These are phyloP conservation scores for Myzus persicae DNA, from an alignment of 1,140 invertebrate genomes.

Conservation along the genomic window DNA sequence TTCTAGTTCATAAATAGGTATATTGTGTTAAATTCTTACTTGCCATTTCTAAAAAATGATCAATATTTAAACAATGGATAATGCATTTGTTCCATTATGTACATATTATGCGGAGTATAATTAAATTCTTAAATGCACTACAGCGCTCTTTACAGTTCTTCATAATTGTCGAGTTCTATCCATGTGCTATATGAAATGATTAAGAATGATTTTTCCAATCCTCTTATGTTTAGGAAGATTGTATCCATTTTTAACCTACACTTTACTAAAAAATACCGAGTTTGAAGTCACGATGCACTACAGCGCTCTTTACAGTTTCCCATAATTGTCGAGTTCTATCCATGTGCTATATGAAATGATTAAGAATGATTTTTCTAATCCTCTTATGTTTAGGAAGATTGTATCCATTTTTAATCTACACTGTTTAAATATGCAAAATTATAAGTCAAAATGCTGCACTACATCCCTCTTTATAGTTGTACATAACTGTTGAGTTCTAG, in stretches of 20 bases:
- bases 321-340: constrained; percentile 39
- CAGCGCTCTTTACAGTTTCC: constrained; percentile 32
- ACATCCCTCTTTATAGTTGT: background rate
- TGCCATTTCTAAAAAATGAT: too few relatives aligned
- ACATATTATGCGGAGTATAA: too few relatives aligned
- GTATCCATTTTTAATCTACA: background rate
- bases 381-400: background rate
- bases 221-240: background rate
- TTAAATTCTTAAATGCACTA: constrained; percentile 21
- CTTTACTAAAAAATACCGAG: background rate
- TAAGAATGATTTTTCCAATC: background rate
- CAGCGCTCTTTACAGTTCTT: constrained; percentile 33
- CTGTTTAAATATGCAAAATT: too few relatives aligned
- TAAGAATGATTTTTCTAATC: background rate
- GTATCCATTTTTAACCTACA: constrained; percentile 7
- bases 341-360: constrained; percentile 19
- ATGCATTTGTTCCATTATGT: too few relatives aligned
- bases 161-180: constrained; percentile 46
- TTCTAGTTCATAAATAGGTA: too few relatives aligned
- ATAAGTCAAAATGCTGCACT: background rate
- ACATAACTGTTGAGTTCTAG: constrained; percentile 18
- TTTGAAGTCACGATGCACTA: background rate
- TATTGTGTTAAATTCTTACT: too few relatives aligned
- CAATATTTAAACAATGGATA: too few relatives aligned
- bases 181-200: constrained; percentile 22